Conservation (phyloP, 2,888 invertebrate species). For the Agriopis marginaria region DNA sequence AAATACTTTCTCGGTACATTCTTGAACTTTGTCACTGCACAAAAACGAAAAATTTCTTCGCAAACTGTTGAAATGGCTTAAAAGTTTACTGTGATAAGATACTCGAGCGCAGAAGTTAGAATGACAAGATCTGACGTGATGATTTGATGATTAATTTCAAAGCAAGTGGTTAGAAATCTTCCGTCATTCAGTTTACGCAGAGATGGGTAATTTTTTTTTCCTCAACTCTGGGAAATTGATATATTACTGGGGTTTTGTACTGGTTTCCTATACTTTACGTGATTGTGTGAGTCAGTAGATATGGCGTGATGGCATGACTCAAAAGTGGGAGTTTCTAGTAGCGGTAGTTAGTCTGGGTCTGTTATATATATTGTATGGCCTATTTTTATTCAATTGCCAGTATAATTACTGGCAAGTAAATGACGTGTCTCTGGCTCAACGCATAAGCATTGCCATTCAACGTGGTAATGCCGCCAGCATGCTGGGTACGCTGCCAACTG, state of each 20-base stretch:
- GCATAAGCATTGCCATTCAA: too few species aligned
- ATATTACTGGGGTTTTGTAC: not conserved
- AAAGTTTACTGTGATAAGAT: slow-evolving; percentile 9
- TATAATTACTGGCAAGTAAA: too few species aligned
- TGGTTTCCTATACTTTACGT: slow-evolving; percentile 1
- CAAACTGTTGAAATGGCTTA: not conserved
- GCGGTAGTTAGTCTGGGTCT: not conserved
- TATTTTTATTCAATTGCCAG: not conserved
- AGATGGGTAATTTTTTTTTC: slow-evolving; percentile 24
- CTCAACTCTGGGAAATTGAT: slow-evolving; percentile 8
- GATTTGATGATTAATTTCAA: slow-evolving; percentile 32
- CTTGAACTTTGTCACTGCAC: slow-evolving; percentile 8
- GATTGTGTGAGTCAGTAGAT: slow-evolving; percentile 23
- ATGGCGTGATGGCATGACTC: slow-evolving; percentile 32
- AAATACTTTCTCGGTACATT: slow-evolving; percentile 6
- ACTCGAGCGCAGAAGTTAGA: not conserved
- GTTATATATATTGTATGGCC: slow-evolving; percentile 6
- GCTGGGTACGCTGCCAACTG: too few species aligned
- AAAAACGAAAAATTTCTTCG: not conserved
- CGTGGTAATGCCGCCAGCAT: too few species aligned
- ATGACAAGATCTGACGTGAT: slow-evolving; percentile 19
- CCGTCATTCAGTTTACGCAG: slow-evolving; percentile 8
- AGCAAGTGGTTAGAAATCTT: slow-evolving; percentile 23
- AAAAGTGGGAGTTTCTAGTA: slow-evolving; percentile 14
- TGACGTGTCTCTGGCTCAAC: too few species aligned